These are phyloP conservation scores for Caenorhabditis remanei DNA, from an alignment of 1,140 invertebrate genomes.

Conservation along the genomic window DNA sequence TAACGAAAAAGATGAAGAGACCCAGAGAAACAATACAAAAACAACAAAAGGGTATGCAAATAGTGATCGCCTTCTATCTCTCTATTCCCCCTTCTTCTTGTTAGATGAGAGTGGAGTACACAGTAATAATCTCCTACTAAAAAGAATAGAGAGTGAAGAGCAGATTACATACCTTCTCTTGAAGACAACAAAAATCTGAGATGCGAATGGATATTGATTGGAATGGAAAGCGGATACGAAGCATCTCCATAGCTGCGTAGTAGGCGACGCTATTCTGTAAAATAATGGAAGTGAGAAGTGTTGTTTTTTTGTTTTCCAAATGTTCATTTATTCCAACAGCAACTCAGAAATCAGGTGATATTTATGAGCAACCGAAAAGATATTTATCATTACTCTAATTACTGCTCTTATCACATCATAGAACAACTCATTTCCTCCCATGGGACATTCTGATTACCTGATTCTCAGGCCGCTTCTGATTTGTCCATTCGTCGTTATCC, in stretches of 20 bases:
- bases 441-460: neutral
- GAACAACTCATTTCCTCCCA: neutral
- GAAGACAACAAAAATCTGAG: constrained; percentile 64
- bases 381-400: too few relatives aligned
- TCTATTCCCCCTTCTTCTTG: neutral
- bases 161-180: constrained; percentile 45
- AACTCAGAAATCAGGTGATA: neutral
- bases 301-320: neutral
- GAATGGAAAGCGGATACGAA: constrained; percentile 65
- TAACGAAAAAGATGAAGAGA: neutral
- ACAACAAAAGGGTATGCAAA: constrained; percentile 47
- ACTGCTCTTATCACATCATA: too few relatives aligned
- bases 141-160: neutral
- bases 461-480: constrained; percentile 48
- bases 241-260: constrained; percentile 61
- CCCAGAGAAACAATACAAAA: constrained; percentile 10
- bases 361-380: neutral
- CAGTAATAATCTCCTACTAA: too few relatives aligned
- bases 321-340: neutral
- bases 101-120: constrained; percentile 1
- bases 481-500: constrained; percentile 46
- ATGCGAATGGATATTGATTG: constrained; percentile 62
- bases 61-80: neutral
- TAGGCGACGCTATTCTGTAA: constrained; percentile 43
- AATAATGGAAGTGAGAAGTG: neutral